Base-by-base conservation (phyloP, 2,113 vertebrate species). In the Amblyornis subalaris region DNA sequence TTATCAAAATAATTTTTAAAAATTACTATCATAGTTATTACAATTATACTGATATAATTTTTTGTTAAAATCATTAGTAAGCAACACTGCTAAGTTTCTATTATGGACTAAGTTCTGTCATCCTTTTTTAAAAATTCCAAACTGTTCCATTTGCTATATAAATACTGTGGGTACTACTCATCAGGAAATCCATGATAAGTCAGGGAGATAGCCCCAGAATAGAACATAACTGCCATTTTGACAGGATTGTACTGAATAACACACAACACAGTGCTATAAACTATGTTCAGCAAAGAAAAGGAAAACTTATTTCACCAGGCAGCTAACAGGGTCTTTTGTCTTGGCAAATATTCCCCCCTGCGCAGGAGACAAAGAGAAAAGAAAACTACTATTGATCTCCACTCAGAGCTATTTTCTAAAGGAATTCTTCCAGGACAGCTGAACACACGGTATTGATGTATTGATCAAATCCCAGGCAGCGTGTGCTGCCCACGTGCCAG, bases 391-490 rank as follows among this genome's bases (percentile, higher is more conserved):
- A 12, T 22, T 81, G 65, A 53, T 69, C 20, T 78, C 21, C 26
- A n/a, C 69, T 36, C 22, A 26, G 48, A 77, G 53, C 6, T 38
- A 25, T 83, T 77, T 82, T 76, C 55, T 40, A 14, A 58, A 76
- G 33, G 15, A 44, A 48, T n/a, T 60, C 14, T 54, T 85, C 6
- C 53, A 73, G 45, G 33, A 62, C 35, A 66, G 47, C 45, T 38
- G 18, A 58, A 8, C 24, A 17, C 0, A 38, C 13, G 33, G 50
- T 3, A 31, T 6, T 44, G 51, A 47, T 50, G 44, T 0, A 44
- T 8, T 3, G 26, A 80, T 25, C 44, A 44, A 9, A 7, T 3
- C 79, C 17, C 33, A 11, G 35, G 50, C 54, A 33, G 28, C 0
- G 8, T 26, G 50, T 38, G 53, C 81, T 82, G n/a, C 42, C 60